These are phyloP conservation scores for Chamaetylas fuelleborni DNA, from an alignment of 2,113 vertebrate genomes.

Conservation along the genomic window DNA sequence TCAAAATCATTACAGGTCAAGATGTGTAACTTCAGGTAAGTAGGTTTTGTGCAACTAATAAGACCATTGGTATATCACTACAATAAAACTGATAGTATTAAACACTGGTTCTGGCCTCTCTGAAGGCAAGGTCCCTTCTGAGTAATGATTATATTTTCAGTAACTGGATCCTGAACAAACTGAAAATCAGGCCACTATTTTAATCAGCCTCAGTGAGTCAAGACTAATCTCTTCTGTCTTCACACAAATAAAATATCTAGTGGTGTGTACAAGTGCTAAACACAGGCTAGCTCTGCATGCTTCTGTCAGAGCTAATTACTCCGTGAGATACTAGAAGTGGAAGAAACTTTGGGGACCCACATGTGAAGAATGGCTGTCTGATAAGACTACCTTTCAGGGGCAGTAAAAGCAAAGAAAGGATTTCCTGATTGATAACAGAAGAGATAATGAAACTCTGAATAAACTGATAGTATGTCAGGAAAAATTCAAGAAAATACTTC, in stretches of 20 bases:
- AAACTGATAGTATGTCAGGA: neutral
- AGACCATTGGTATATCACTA: no score
- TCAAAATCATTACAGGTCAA: neutral
- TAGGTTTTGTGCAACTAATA: neutral
- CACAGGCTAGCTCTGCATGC: neutral
- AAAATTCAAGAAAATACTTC: neutral
- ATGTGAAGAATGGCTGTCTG: neutral
- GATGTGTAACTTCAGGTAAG: neutral
- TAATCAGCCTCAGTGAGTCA: neutral
- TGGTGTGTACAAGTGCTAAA: neutral
- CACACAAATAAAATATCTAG: neutral
- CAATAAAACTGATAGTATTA: neutral
- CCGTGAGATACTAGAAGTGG: constrained; percentile 5
- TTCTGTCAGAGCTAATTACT: neutral
- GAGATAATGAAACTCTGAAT: neutral
- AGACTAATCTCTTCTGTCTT: neutral
- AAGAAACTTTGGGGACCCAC: constrained; percentile 3
- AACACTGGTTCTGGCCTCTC: neutral
- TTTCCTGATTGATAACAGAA: constrained; percentile 31
- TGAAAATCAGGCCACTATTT: neutral
- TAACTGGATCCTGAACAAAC: neutral
- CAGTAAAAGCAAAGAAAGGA: constrained; percentile 33
- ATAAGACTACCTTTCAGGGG: constrained; percentile 16
- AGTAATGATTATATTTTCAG: neutral
- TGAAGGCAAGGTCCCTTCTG: neutral